A percentile compares a stretch with the other conserved stretches of the same genome.
Conservation (phyloP, 2,113 vertebrate species). For the Triplophysa tibetana region DNA sequence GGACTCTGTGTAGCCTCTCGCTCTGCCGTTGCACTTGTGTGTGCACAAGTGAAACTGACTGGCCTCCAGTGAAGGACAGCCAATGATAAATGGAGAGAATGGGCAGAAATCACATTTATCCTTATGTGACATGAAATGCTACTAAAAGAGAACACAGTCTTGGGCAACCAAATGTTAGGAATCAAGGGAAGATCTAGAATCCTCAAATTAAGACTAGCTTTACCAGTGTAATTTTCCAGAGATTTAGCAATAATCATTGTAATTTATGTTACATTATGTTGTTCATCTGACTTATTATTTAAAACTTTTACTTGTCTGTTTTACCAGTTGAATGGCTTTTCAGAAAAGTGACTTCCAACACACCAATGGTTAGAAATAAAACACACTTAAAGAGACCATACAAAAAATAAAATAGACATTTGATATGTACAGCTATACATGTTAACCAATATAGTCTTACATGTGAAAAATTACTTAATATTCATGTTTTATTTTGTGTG, state of each 20-base stretch:
- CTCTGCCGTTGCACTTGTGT: slow-evolving; percentile 37
- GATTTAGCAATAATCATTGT: neutral
- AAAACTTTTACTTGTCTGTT: neutral
- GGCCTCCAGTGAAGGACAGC: slow-evolving; percentile 36
- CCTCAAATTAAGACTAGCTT: neutral
- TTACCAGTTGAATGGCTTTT: neutral
- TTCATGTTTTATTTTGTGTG: too few relatives aligned
- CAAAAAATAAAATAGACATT: neutral
- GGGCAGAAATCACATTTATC: neutral
- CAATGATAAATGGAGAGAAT: slow-evolving; percentile 18
- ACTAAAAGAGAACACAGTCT: slow-evolving; percentile 5
- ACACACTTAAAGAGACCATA: neutral
- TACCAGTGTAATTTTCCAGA: neutral
- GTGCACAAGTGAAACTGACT: slow-evolving; percentile 36
- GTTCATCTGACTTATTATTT: neutral
- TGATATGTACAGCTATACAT: neutral
- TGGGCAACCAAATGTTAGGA: neutral
- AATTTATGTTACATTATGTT: too few relatives aligned
- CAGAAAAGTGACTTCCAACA: neutral
- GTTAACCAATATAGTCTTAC: neutral
- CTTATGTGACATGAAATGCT: neutral
- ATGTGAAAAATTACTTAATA: too few relatives aligned
- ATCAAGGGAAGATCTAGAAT: neutral
- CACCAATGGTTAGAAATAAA: neutral
- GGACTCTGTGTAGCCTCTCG: slow-evolving; percentile 36